Base-by-base conservation (phyloP, 2,888 invertebrate genomes). In the Tetranychus piercei region DNA sequence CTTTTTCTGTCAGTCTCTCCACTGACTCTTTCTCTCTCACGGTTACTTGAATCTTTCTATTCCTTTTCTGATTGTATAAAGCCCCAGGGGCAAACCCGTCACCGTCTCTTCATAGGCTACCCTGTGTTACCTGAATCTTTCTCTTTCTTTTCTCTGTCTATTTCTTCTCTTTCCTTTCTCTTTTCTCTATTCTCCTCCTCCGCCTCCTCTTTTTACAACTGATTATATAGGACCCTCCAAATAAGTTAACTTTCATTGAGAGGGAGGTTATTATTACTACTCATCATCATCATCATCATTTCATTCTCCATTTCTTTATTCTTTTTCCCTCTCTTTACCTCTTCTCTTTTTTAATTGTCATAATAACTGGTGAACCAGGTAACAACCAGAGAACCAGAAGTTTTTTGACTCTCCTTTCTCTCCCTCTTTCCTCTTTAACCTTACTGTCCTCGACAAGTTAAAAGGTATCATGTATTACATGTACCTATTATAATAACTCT, bases 321-420 rank as follows among this genome's bases (percentile, higher is more conserved):
- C 34, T 34, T 34, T 34, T 34, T 34, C 34, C 34, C 34, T 34
- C 34, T 34, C 34, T 34, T 34, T 34, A 34, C 34, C 34, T 34
- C 34, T 34, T 55, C 55, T 55, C 55, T 55, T 15, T 55, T 55
- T 55, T 55, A 55, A 55, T 55, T 55, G 55, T 55, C 55, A 55
- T 55, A 55, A 55, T 55, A 55, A 55, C 55, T 55, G 55, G 55
- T 55, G 55, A 55, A 55, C 55, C 55, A 55, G 55, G 55, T 55
- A 55, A 55, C 55, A 55, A 55, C 55, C 55, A 55, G 55, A 55
- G 55, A 55, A 55, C 55, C 55, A 55, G 55, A 55, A 55, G 55
- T 11, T 55, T 55, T 55, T 11, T 34, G 34, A 34, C 34, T 15
- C 55, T 15, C 15, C 55, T 55, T 15, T 55, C 6, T 55, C 55